Percentiles rank a stretch among this genome's conserved stretches.
phyloP scores from a whole-genome alignment of 2,113 vertebrate genomes.

The Lonchura striata region DNA sequence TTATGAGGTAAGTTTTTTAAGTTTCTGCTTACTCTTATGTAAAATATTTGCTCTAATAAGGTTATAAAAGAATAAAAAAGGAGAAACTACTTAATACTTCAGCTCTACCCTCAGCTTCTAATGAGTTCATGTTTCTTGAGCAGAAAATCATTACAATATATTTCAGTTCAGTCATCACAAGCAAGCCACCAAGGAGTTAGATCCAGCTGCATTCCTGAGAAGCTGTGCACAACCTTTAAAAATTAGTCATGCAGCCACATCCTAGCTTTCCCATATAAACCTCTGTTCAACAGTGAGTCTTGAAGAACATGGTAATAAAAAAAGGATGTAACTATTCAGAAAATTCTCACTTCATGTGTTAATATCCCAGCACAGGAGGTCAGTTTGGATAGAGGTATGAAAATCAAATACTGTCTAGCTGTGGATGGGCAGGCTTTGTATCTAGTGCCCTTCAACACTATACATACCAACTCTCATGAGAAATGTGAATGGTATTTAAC shows the following conservation, averaged over 20 bases:
- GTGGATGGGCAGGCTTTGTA: neutral
- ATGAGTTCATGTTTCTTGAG: neutral
- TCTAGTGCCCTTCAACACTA: slow-evolving; percentile 8
- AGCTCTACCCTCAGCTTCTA: neutral
- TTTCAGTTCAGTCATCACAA: slow-evolving; percentile 54
- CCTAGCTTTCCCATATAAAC: slow-evolving; percentile 54
- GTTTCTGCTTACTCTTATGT: slow-evolving; percentile 55
- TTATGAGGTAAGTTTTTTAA: slow-evolving; percentile 46
- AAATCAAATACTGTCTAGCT: slow-evolving; percentile 43
- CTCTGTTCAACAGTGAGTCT: neutral
- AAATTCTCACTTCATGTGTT: slow-evolving; percentile 44
- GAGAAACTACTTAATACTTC: slow-evolving; percentile 15
- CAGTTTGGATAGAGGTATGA: slow-evolving; percentile 32
- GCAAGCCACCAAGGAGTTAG: slow-evolving; percentile 11
- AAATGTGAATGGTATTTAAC: slow-evolving; percentile 7
- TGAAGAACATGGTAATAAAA: slow-evolving; percentile 33
- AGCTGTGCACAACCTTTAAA: slow-evolving; percentile 48
- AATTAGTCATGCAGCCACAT: slow-evolving; percentile 58
- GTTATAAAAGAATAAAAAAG: slow-evolving; percentile 55
- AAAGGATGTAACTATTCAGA: slow-evolving; percentile 33
- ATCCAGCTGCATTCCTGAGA: slow-evolving; percentile 57
- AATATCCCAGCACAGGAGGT: slow-evolving; percentile 32
- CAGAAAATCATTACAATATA: neutral
- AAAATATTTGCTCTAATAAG: slow-evolving; percentile 58
- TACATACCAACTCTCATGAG: slow-evolving; percentile 10